phyloP scores from a whole-genome alignment of 2,888 invertebrate species.

The Scaptomyza cyrtandrae region DNA sequence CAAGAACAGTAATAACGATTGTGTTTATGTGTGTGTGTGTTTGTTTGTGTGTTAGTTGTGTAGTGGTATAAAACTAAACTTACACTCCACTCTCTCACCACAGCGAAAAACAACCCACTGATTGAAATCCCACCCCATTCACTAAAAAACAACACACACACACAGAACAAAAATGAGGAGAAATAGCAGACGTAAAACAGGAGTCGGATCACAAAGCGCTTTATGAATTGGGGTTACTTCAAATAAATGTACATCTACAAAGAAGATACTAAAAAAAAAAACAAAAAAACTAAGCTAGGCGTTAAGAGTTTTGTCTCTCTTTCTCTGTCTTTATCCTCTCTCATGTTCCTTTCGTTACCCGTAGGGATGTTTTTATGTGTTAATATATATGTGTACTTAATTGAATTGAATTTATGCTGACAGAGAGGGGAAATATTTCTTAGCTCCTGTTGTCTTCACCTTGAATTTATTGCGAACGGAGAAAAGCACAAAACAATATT shows the following conservation, averaged over 20 bases:
- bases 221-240: slow-evolving; percentile 65
- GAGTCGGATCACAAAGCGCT: slow-evolving; percentile 24
- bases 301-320: slow-evolving; percentile 41
- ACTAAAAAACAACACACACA: slow-evolving; percentile 16
- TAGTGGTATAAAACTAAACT: slow-evolving; percentile 53
- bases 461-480: background rate
- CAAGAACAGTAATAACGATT: slow-evolving; percentile 39
- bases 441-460: background rate
- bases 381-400: background rate
- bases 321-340: slow-evolving; percentile 17
- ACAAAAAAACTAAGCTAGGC: slow-evolving; percentile 49
- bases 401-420: slow-evolving; percentile 11
- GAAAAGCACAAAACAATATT: slow-evolving; percentile 8
- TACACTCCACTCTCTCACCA: slow-evolving; percentile 37
- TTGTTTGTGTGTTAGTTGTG: slow-evolving; percentile 15
- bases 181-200: slow-evolving; percentile 39
- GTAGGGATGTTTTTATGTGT: background rate
- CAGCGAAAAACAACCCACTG: slow-evolving; percentile 35
- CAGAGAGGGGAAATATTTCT: slow-evolving; percentile 17
- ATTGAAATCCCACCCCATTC: slow-evolving; percentile 58
- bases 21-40: slow-evolving; percentile 14
- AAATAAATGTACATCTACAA: background rate
- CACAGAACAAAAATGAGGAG: slow-evolving; percentile 39
- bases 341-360: background rate
- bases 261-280: slow-evolving; percentile 30